phyloP scores from a whole-genome alignment of 1,140 invertebrate species.

The Heterodera schachtii region DNA sequence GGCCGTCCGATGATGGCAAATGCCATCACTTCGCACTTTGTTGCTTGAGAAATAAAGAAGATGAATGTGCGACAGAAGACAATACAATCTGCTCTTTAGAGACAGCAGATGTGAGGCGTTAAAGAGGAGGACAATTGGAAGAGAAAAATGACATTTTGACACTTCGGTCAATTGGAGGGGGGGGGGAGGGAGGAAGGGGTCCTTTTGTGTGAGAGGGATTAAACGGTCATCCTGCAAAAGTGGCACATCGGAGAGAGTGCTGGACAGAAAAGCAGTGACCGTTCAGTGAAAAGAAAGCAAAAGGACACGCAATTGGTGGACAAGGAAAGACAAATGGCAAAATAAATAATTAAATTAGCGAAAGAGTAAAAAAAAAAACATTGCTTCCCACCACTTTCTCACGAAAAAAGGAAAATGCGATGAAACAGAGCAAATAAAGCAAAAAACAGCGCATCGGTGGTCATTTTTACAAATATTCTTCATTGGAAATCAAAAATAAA shows the following conservation, averaged over 20 bases:
- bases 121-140: neutral
- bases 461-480: too few species aligned
- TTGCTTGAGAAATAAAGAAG: neutral
- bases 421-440: too few species aligned
- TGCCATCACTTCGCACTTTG: neutral
- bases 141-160: constrained; percentile 6
- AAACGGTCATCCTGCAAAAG: constrained; percentile 17
- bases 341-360: too few species aligned
- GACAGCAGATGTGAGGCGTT: neutral
- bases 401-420: too few species aligned
- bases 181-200: neutral
- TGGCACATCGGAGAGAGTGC: neutral
- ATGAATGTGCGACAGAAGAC: neutral
- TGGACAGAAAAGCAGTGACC: neutral
- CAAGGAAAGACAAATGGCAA: too few species aligned
- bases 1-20: neutral
- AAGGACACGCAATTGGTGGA: too few species aligned
- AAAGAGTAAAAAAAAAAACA: too few species aligned
- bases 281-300: neutral
- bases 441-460: too few species aligned
- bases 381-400: too few species aligned
- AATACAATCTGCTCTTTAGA: neutral
- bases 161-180: neutral
- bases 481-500: too few species aligned
- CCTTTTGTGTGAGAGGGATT: constrained; percentile 3